Percentiles rank a stretch among this genome's conserved stretches.
Conservation (phyloP, 1,140 invertebrate genomes). For the Ostrea edulis region DNA sequence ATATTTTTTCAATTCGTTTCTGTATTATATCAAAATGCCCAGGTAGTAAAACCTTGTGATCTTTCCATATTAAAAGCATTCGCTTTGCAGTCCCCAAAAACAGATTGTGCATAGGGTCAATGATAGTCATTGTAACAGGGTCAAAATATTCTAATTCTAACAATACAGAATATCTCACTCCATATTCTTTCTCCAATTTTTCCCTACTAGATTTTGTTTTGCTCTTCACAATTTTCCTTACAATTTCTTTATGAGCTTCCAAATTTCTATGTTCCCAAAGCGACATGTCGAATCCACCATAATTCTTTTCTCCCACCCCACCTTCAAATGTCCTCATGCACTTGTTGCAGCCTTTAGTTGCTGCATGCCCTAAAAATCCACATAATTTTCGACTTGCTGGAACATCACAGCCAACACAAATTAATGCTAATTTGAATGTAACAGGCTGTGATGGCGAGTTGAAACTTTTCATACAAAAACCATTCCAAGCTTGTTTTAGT, state of each 20-base stretch:
- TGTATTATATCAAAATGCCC: conserved; percentile 47
- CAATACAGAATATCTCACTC: conserved; percentile 35
- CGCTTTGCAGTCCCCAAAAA: too few species aligned
- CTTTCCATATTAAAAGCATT: conserved; percentile 39
- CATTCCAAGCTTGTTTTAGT: conserved; percentile 43
- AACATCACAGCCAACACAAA: conserved; percentile 58
- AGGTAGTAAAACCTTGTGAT: not conserved
- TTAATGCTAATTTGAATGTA: conserved; percentile 47
- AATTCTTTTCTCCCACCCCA: conserved; percentile 42
- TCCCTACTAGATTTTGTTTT: conserved; percentile 11
- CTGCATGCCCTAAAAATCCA: conserved; percentile 54
- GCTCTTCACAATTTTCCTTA: not conserved
- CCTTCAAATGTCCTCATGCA: conserved; percentile 45
- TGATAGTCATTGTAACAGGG: conserved; percentile 47
- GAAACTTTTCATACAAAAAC: not conserved
- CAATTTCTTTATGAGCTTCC: conserved; percentile 3
- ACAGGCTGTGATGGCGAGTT: not conserved
- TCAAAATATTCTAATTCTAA: conserved; percentile 49
- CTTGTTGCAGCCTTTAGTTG: conserved; percentile 54
- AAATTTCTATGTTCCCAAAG: not conserved
- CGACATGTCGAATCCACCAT: conserved; percentile 30
- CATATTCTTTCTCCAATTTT: conserved; percentile 40
- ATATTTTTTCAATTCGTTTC: conserved; percentile 10
- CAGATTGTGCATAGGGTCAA: conserved; percentile 57
- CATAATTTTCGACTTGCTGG: conserved; percentile 57